Percentiles rank a stretch among this genome's conserved stretches.
Evolutionary conservation across 1,140 invertebrate genomes (phyloP).

Genomic region (Papilio polytes): DNA sequence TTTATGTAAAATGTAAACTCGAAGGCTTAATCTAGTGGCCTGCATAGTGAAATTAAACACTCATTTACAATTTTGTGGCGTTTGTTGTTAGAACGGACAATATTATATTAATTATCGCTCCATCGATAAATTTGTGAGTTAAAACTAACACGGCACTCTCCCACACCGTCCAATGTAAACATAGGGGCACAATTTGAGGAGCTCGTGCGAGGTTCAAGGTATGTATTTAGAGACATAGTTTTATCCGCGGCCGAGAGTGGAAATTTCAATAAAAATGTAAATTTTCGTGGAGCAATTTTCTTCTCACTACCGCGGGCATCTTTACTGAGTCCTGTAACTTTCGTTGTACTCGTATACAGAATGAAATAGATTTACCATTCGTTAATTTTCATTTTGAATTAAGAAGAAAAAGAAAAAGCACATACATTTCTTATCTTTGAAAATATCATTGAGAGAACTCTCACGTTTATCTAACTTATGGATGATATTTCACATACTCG

Average conservation of each 20-base stretch:
- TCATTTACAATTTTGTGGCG: constrained; percentile 1
- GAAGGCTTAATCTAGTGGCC: not conserved
- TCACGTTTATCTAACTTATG: not conserved
- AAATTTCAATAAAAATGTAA: constrained; percentile 83
- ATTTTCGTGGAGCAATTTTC: constrained; percentile 77
- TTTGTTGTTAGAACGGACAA: not conserved
- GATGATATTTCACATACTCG: not conserved
- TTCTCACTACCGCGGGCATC: constrained; percentile 61
- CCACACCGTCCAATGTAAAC: constrained; percentile 48
- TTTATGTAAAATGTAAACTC: constrained; percentile 1
- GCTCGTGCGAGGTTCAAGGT: constrained; percentile 70
- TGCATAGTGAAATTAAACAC: constrained; percentile 1
- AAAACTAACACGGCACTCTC: constrained; percentile 47
- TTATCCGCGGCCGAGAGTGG: constrained; percentile 73
- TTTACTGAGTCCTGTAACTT: constrained; percentile 71
- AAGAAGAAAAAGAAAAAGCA: not conserved
- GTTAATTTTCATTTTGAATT: not conserved
- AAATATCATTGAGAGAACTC: not conserved
- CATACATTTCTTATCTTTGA: not conserved
- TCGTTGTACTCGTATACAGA: constrained; percentile 13
- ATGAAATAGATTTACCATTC: constrained; percentile 5
- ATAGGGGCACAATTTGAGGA: constrained; percentile 42
- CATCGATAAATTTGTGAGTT: constrained; percentile 38
- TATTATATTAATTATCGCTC: constrained; percentile 38
- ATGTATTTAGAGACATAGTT: constrained; percentile 77